A percentile compares a stretch with the other conserved stretches of the same genome.
Evolutionary conservation across 2,888 invertebrate species (phyloP).

Genomic region (Aleiodes alternator): DNA sequence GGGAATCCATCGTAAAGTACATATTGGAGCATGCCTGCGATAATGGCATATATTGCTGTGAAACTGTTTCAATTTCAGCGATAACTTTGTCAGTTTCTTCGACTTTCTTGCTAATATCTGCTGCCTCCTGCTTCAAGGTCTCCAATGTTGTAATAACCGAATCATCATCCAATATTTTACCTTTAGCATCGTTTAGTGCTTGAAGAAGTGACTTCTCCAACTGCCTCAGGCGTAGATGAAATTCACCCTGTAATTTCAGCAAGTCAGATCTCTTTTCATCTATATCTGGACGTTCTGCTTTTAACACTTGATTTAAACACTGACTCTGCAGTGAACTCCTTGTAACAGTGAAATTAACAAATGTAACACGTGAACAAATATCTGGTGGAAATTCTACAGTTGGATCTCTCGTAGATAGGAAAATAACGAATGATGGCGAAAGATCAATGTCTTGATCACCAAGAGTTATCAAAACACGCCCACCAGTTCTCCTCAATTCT

Average conservation of each 20-base stretch:
- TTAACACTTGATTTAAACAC: slow-evolving; percentile 97
- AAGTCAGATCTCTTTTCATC: slow-evolving; percentile 98
- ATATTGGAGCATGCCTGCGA: slow-evolving; percentile 99
- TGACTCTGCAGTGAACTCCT: slow-evolving; percentile 98
- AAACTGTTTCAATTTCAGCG: slow-evolving; percentile 97
- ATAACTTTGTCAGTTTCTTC: slow-evolving; percentile 99
- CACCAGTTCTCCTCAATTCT: slow-evolving; percentile 96
- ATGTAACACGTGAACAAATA: slow-evolving; percentile 98
- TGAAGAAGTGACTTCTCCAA: slow-evolving; percentile 97
- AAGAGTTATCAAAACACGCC: slow-evolving; percentile 97
- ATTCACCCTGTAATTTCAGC: slow-evolving; percentile 98
- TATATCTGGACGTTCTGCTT: slow-evolving; percentile 98
- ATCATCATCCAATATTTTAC: slow-evolving; percentile 98
- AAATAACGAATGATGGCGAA: slow-evolving; percentile 99
- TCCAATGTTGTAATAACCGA: slow-evolving; percentile 98
- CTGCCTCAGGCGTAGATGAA: slow-evolving; percentile 96
- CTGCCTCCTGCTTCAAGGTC: slow-evolving; percentile 98
- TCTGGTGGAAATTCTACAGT: slow-evolving; percentile 99
- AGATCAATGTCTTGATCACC: slow-evolving; percentile 99
- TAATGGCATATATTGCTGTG: slow-evolving; percentile 96
- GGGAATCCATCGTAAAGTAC: slow-evolving; percentile 98
- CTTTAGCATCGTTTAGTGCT: slow-evolving; percentile 98
- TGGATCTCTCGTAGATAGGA: slow-evolving; percentile 98
- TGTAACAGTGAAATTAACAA: slow-evolving; percentile 99
- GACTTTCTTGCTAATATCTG: slow-evolving; percentile 96